Conservation (phyloP, 2,113 vertebrate species). For the Ariopsis seemanni region DNA sequence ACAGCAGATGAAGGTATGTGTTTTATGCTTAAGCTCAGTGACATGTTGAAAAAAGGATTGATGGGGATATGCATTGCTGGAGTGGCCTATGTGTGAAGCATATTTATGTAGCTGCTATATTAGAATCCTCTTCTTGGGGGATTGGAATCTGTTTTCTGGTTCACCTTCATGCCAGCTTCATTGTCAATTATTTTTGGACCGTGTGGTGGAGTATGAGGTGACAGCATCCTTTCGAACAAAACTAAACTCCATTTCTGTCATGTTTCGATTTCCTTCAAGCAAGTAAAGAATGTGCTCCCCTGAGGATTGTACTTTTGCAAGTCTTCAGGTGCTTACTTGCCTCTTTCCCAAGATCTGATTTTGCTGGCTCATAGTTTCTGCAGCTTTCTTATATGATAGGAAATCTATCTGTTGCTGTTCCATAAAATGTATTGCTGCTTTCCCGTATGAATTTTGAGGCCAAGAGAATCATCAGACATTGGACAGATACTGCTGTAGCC, state of each 20-base stretch:
- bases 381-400: conserved; percentile 10
- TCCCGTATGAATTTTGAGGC: conserved; percentile 6
- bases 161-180: not conserved
- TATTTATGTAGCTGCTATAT: conserved; percentile 26
- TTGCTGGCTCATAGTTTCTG: conserved; percentile 22
- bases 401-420: conserved; percentile 2
- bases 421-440: not conserved
- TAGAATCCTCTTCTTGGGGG: conserved; percentile 1
- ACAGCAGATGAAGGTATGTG: conserved; percentile 30
- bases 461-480: conserved; percentile 8
- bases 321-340: conserved; percentile 31
- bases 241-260: conserved; percentile 17
- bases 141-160: not conserved
- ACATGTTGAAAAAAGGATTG: conserved; percentile 24
- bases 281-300: conserved; percentile 13
- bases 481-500: conserved; percentile 31
- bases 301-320: conserved; percentile 21
- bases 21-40: conserved; percentile 15
- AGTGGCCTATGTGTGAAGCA: conserved; percentile 10
- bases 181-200: conserved; percentile 15
- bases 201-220: not conserved
- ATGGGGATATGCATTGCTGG: not conserved
- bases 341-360: conserved; percentile 2
- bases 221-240: conserved; percentile 29
- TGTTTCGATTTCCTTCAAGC: not conserved